These are phyloP conservation scores for Papilio glaucus DNA, from an alignment of 1,140 invertebrate genomes.

Conservation along the genomic window DNA sequence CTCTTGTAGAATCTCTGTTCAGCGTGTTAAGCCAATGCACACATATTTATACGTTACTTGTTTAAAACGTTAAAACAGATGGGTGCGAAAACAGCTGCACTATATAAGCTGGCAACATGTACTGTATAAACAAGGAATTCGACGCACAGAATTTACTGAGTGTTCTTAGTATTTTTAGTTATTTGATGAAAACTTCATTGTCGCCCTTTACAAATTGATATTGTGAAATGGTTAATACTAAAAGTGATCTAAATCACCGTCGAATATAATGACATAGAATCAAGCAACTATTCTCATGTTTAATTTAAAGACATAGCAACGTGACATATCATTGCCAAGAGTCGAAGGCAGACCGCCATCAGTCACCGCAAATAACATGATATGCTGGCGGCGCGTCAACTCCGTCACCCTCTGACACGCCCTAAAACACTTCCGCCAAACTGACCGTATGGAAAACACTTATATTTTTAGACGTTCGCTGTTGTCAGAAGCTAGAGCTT, in stretches of 20 bases:
- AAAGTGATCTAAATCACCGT: background rate
- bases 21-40: background rate
- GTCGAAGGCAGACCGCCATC: background rate
- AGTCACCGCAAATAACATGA: slow-evolving; percentile 31
- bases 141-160: too few relatives aligned
- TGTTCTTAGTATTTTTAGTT: too few relatives aligned
- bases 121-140: background rate
- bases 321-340: slow-evolving; percentile 7
- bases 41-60: background rate
- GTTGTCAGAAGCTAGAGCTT: background rate
- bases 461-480: slow-evolving; percentile 9
- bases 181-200: too few relatives aligned
- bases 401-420: slow-evolving; percentile 7
- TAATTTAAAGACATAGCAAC: background rate
- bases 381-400: slow-evolving; percentile 29
- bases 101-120: background rate
- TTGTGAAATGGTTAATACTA: background rate
- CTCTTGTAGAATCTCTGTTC: background rate
- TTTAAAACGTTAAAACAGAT: background rate
- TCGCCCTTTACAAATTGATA: background rate
- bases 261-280: background rate
- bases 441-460: slow-evolving; percentile 15
- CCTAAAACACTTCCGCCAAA: slow-evolving; percentile 29
- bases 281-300: background rate
- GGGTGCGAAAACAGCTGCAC: background rate